A percentile compares a stretch with the other conserved stretches of the same genome.
These are phyloP conservation scores for Chaenodraco wilsoni DNA, from an alignment of 2,797 vertebrate species.

Conservation along the genomic window DNA sequence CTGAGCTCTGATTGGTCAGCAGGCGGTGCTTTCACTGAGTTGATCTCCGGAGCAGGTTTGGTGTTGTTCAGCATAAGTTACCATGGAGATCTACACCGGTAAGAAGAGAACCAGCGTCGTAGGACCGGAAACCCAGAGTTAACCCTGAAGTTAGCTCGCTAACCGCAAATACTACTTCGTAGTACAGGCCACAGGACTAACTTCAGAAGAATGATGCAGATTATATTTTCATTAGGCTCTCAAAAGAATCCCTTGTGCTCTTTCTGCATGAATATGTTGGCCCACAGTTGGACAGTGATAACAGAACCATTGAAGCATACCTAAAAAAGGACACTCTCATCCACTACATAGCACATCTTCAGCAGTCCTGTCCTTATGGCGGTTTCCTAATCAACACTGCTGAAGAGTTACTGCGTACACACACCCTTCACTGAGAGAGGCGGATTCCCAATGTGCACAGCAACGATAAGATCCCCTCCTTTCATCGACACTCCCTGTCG, in stretches of 20 bases:
- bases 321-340: not conserved
- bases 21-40: too few relatives aligned
- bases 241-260: not conserved
- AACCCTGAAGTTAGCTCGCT: too few relatives aligned
- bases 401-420: constrained; percentile 33
- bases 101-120: too few relatives aligned
- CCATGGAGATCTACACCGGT: too few relatives aligned
- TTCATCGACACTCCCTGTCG: constrained; percentile 41
- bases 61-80: too few relatives aligned
- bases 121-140: too few relatives aligned
- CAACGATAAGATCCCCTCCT: constrained; percentile 70
- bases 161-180: too few relatives aligned
- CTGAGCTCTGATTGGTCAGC: too few relatives aligned
- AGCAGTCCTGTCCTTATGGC: constrained; percentile 4
- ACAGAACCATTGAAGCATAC: not conserved
- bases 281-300: not conserved
- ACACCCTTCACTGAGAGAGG: constrained; percentile 64
- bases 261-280: too few relatives aligned
- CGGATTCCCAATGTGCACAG: constrained; percentile 60
- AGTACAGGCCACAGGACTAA: not conserved
- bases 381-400: constrained; percentile 65
- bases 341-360: not conserved
- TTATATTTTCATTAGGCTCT: not conserved
- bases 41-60: too few relatives aligned
- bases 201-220: not conserved